Conservation (phyloP, 2,113 vertebrate genomes). For the Pelvicachromis taeniatus region DNA sequence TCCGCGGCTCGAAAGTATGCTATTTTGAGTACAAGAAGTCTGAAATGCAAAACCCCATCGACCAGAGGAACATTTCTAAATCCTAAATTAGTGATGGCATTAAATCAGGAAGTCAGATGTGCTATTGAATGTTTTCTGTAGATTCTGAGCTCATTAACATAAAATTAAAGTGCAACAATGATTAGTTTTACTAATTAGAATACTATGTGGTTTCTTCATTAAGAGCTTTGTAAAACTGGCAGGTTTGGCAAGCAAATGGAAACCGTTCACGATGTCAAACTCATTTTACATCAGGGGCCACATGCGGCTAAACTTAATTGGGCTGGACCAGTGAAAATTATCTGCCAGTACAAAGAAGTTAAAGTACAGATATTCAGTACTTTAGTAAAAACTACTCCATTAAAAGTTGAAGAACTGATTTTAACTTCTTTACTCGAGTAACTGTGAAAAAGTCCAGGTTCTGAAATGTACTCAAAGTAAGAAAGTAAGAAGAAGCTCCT, state of each 20-base stretch:
- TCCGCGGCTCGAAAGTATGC: background rate
- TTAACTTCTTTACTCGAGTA: background rate
- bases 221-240: background rate
- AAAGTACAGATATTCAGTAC: background rate
- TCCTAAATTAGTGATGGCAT: background rate
- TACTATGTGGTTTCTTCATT: background rate
- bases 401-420: background rate
- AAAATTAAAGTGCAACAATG: background rate
- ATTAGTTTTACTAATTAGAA: background rate
- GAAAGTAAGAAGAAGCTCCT: no score
- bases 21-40: background rate
- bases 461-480: background rate
- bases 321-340: background rate
- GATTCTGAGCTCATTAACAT: background rate
- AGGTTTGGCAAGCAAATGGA: background rate
- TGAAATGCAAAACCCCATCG: background rate
- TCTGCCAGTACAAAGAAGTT: background rate
- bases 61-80: background rate
- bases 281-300: no score
- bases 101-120: background rate
- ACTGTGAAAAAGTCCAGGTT: background rate
- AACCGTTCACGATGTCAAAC: background rate
- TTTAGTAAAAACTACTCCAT: background rate
- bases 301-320: background rate
- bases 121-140: background rate